Base-by-base conservation (phyloP, 2,888 invertebrate species). In the Crioceris asparagi region DNA sequence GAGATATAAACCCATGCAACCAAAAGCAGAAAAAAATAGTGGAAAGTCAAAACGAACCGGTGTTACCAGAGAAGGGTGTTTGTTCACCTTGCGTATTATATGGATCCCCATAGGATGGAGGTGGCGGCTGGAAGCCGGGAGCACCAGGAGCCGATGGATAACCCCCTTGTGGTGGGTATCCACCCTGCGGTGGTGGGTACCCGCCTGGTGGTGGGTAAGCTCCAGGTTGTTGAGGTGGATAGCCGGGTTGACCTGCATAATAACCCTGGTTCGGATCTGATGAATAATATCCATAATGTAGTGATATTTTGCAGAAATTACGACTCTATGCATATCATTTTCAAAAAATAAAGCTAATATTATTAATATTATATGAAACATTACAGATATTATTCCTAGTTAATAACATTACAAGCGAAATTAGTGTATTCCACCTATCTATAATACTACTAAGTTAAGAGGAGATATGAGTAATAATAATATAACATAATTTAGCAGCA, bases 61-160 rank as follows among this genome's bases (percentile, higher is more conserved):
- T 47, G 49, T 50, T 50, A 49, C 40, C 36, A 57, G 52, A 53
- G 50, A 60, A 54, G 45, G 60, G 58, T 44, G 54, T 54, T 39
- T 47, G 51, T 62, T 62, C 61, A 62, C 61, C 60, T 61, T 54
- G 53, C 51, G 56, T 54, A 37, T 49, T 36, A 37, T 49, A 49
- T 25, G 52, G 51, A 37, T 51, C 53, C 23, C 62, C 65, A 53
- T 62, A 53, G 15, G 48, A 62, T 39, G 41, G 39, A 39, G 62
- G 62, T 6, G 58, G 56, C 34, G 47, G 60, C 30, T 51, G 52
- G 41, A 56, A 60, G 21, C 56, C 57, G 8, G 49, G 49, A 31
- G 32, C 43, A 16, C 53, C 56, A 17, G 27, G 31, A 3, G 26
- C 39, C 11, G 41, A 38, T n/a, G 48, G 43, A 16, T 41, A 48